A percentile compares a stretch with the other conserved stretches of the same genome.
Conservation (phyloP, 2,113 vertebrate species). For the Peucedramus taeniatus region DNA sequence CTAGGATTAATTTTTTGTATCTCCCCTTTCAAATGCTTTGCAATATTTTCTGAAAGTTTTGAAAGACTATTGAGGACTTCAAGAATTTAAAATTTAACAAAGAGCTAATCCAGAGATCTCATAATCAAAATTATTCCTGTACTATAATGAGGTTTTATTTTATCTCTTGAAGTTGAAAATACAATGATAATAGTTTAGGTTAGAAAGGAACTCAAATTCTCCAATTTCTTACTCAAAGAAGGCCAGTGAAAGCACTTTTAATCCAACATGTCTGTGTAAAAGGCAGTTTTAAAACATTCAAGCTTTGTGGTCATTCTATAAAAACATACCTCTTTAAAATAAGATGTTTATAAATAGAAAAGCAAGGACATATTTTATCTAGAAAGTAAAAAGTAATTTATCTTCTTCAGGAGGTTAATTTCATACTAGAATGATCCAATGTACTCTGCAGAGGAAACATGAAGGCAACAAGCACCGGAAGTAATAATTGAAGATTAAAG, state of each 20-base stretch:
- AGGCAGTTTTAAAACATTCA: not conserved
- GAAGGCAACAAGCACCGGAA: not conserved
- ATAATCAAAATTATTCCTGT: not conserved
- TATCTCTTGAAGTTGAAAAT: not conserved
- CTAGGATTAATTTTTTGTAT: not conserved
- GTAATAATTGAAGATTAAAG: constrained; percentile 25
- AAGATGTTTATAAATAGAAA: not conserved
- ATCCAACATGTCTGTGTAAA: not conserved
- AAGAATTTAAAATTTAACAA: not conserved
- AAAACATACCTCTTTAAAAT: not conserved
- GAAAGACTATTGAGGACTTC: not conserved
- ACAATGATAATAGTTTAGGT: not conserved
- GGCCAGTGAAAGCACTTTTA: not conserved
- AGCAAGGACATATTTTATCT: not conserved
- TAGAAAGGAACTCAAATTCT: not conserved
- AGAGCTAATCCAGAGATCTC: not conserved
- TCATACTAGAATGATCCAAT: not conserved
- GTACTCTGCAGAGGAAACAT: not conserved
- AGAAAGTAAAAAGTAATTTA: not conserved
- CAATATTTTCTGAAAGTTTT: not conserved
- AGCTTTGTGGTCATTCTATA: not conserved
- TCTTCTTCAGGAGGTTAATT: constrained; percentile 13
- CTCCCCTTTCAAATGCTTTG: not conserved
- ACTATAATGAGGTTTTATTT: not conserved
- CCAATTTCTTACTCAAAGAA: not conserved